Base-by-base conservation (phyloP, 2,113 vertebrate species). In the Megaleporinus macrocephalus region DNA sequence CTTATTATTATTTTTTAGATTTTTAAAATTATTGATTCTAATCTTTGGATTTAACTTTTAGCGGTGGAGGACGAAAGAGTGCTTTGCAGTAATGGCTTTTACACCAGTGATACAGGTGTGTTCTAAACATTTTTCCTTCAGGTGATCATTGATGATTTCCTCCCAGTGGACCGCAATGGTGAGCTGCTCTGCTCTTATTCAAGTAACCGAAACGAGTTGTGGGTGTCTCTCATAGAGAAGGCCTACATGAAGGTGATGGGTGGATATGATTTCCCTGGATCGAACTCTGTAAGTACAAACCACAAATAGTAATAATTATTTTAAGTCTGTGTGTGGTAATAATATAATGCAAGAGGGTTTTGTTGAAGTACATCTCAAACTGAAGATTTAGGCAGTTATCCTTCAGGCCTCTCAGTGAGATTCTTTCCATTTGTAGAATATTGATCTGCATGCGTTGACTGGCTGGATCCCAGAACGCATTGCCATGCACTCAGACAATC, bases 201-300 rank as follows among this genome's bases (percentile, higher is more conserved):
- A 79, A 99, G 98, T 90, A 99, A 99, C 86, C 95, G 94, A 89
- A 99, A 97, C 83, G 98, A 99, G 90, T 88, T 99, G 36, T 99
- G 98, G 98, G 97, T 99, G 9, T 99, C 98, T 0, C 94, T 99
- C 73, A 99, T 99, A 84, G 98, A 99, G 89, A 99, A 99, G 82
- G 98, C 98, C n/a, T 99, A 99, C 91, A 99, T 99, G 98, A 99
- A 99, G 85, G 97, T 99, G 85, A 99, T 99, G 98, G 98, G 98
- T 79, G 98, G 98, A 80, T 99, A 99, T 81, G 97, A 99, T 90
- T 99, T 99, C 89, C 98, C 98, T 22, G 98, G 98, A 78, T 99
- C 98, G 59, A 99, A 99, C 92, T 99, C 98, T 55, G 98, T 99
- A 88, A 95, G 97, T 95, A 30, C 69, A 68, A 27, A 53, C 14